phyloP scores from a whole-genome alignment of 2,797 vertebrate species.

The Gorsachius magnificus region DNA sequence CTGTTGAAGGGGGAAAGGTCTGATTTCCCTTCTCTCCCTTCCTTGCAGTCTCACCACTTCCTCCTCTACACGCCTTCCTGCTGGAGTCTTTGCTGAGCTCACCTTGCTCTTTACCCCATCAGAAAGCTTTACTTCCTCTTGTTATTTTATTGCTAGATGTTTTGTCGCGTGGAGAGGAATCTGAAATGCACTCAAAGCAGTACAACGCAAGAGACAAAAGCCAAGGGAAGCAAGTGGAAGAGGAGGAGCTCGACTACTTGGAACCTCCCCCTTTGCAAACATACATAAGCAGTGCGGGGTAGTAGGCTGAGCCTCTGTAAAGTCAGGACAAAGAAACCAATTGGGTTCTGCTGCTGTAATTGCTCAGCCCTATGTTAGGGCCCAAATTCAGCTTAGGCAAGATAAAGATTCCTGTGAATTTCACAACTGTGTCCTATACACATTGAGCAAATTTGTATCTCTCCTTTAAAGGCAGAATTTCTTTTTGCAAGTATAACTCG shows the following conservation, averaged over 20 bases:
- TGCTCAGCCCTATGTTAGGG: neutral
- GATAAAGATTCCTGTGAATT: neutral
- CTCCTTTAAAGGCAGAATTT: neutral
- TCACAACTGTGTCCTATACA: neutral
- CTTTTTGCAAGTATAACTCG: neutral
- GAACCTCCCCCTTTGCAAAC: neutral
- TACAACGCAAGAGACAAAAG: neutral
- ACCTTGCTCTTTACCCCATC: neutral
- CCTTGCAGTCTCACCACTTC: neutral
- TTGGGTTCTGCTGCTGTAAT: neutral
- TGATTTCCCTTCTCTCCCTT: neutral
- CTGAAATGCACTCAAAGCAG: neutral
- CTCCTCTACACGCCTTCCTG: neutral
- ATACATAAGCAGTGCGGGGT: fast-evolving
- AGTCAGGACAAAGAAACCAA: neutral
- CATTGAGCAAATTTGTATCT: neutral
- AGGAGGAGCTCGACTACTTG: fast-evolving
- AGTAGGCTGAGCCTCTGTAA: neutral
- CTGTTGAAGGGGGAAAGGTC: neutral
- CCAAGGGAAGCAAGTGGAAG: neutral
- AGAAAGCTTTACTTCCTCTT: neutral
- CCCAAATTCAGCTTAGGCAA: neutral
- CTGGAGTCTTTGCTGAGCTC: neutral
- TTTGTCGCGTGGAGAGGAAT: neutral
- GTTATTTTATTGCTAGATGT: neutral